Base-by-base conservation (phyloP, 1,140 invertebrate genomes). In the Paracyclopina nana region DNA sequence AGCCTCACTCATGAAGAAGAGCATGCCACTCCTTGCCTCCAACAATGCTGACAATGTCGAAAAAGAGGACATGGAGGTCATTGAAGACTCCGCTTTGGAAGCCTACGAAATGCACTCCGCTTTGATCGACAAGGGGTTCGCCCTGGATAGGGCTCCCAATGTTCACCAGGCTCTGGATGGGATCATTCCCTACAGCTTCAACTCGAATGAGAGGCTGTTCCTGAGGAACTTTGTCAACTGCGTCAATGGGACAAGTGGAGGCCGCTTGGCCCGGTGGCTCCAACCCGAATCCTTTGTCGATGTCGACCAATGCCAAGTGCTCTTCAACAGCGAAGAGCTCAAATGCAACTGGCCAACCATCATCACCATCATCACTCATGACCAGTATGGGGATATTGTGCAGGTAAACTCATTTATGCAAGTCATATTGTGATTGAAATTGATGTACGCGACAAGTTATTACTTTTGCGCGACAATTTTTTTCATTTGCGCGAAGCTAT, bases 281-380 rank as follows among this genome's bases (percentile, higher is more conserved):
- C 85, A 94, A 60, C 86, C 87, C 0, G 84, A 90, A 58, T 79
- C 87, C 8, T 81, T 81, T 50, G 78, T 95, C 1, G 90, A 94
- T 68, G 82, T 87, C 1, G 67, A 75, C 50, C 75, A 77, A 60
- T 94, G 85, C 65, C 78, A 87, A 62, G 73, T 90, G 29, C 67
- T 80, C 46, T 78, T 79, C 59, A 77, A 77, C 4, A 68, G 74
- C 41, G 77, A 82, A 29, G 78, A 70, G 20, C 60, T 90, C 55
- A 74, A 78, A 46, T 84, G 82, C 55, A 80, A 82, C 30, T 80
- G 78, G 72, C 80, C 82, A 5, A 72, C 80, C 0, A 72, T 78
- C 40, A 70, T 96, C 28, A 82, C 80, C 2, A 71, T 97, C 4
- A 66, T 83, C 42, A 82, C 85, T 22, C 74, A 80, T 57, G 90